Evolutionary conservation across 2,113 vertebrate species (phyloP).

Genomic region (Dendropsophus ebraccatus): DNA sequence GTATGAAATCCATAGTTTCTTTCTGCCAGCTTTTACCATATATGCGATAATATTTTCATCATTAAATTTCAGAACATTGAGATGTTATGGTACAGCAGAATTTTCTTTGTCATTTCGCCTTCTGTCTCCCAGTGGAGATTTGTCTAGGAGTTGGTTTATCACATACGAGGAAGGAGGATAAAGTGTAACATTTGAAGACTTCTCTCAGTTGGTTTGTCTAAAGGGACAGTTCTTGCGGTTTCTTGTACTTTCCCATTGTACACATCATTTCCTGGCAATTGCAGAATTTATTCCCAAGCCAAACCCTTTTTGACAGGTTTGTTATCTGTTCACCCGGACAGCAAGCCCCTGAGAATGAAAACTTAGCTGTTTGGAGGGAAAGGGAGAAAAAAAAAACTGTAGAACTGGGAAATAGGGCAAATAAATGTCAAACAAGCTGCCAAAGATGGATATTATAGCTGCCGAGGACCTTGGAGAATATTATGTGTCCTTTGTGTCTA

Average conservation of each 20-base stretch:
- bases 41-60: slow-evolving; percentile 58
- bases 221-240: slow-evolving; percentile 78
- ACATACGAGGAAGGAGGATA: slow-evolving; percentile 46
- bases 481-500: slow-evolving; percentile 79
- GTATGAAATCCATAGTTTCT: slow-evolving; percentile 73
- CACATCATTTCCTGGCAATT: slow-evolving; percentile 81
- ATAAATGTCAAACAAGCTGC: slow-evolving; percentile 90
- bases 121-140: slow-evolving; percentile 64
- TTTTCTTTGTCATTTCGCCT: slow-evolving; percentile 71
- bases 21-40: slow-evolving; percentile 69
- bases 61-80: slow-evolving; percentile 63
- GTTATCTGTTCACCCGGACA: slow-evolving; percentile 87
- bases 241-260: slow-evolving; percentile 75
- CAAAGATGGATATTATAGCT: slow-evolving; percentile 88
- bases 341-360: slow-evolving; percentile 80
- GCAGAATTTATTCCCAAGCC: slow-evolving; percentile 81
- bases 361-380: slow-evolving; percentile 75
- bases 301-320: slow-evolving; percentile 87
- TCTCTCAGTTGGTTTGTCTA: slow-evolving; percentile 73
- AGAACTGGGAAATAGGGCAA: slow-evolving; percentile 80
- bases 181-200: slow-evolving; percentile 74
- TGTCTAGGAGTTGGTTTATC: slow-evolving; percentile 75
- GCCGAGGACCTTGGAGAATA: slow-evolving; percentile 81
- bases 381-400: slow-evolving; percentile 66
- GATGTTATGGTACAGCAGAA: slow-evolving; percentile 65